Base-by-base conservation (phyloP, 1,140 invertebrate species). In the Bilobella aurantiaca region DNA sequence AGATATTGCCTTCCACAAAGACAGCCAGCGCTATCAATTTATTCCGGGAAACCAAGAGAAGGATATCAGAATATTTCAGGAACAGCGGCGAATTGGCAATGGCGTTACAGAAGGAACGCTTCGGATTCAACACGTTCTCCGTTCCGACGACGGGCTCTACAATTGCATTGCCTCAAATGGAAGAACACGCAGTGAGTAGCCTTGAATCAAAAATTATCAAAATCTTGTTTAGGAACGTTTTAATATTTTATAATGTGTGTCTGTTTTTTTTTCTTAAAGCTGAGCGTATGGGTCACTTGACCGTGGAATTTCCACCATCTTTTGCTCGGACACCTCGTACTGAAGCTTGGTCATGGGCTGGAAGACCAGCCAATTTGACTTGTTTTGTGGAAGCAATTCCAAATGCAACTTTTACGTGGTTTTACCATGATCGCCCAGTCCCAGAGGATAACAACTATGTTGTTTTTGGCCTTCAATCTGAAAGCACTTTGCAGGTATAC, bases 341-440 rank as follows among this genome's bases (percentile, higher is more conserved):
- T 60, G 84, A 86, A 66, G 74, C 81, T 3, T 93, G 86, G 83
- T 88, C 86, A 3, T 95, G 92, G 92, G 83, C 87, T 28, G 78
- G 83, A 34, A 81, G 82, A 68, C 84, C 86, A 1, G 88, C 88
- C 0, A 95, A 95, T 75, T 80, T 96, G 0, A 90, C 87, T 32
- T 96, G 92, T 74, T 80, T 90, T n/a, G 90, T 90, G 14, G 86
- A 89, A 76, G 86, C 88, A 68, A 91, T 95, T 74, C 93, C 93
- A 0, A 94, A 95, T 76, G 92, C 93, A 0, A 93, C 91, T 1
- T 90, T 94, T 67, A 82, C 83, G 66, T 95, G 92, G 92, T 83
- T 81, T 73, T 82, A 81, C 60, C 12, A 23, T 12, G 25, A 53
- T 53, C 69, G 69, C 18, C 53, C 49, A 34, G 70, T 18, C 25